Base-by-base conservation (phyloP, 1,140 invertebrate genomes). In the Drosophila albomicans region DNA sequence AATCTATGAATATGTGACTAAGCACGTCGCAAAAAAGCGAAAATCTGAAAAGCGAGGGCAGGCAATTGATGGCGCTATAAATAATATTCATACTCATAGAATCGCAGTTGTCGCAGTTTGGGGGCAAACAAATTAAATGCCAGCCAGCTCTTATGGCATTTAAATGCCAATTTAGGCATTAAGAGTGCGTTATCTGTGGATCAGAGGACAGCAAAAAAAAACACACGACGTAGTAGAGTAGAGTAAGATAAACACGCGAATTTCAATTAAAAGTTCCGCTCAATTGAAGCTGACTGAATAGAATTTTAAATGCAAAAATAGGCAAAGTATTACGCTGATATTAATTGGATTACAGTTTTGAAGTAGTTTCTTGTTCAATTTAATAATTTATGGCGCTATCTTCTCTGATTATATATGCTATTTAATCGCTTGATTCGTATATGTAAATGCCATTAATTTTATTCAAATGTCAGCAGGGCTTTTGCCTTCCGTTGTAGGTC, bases 211-310 rank as follows among this genome's bases (percentile, higher is more conserved):
- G 20, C 20, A 15, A 20, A 20, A 20, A 20, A 25, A 81, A 73
- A 67, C 30, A 2, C 35, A 38, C 58, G 63, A 57, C 45, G 54
- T 41, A 52, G 48, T 62, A 32, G 30, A 32, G 5, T 38, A 38
- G 1, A 38, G 35, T 30, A 62, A 32, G 41, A 56, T 51, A 11
- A 25, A 35, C 16, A 51, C 41, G 30, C 38, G 63, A 56, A 54
- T 54, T 67, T 78, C 49, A 89, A 88, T 88, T 88, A 85, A 85
- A 89, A 81, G 85, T 88, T 88, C 80, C 85, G 84, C 85, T 67
- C 69, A 72, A 72, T 70, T 72, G 69, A 77, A 20, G 35, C 13
- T 32, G 15, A 49, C 5, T 32, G 46, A 32, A 32, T 15, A 4
- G 48, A 16, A 35, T 45, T 43, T 13, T 43, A 13, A 43, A 43